Evolutionary conservation across 1,140 invertebrate genomes (phyloP), one percentile per base, ranked within the genome.

Genomic region (Pteromalus puparum): DNA sequence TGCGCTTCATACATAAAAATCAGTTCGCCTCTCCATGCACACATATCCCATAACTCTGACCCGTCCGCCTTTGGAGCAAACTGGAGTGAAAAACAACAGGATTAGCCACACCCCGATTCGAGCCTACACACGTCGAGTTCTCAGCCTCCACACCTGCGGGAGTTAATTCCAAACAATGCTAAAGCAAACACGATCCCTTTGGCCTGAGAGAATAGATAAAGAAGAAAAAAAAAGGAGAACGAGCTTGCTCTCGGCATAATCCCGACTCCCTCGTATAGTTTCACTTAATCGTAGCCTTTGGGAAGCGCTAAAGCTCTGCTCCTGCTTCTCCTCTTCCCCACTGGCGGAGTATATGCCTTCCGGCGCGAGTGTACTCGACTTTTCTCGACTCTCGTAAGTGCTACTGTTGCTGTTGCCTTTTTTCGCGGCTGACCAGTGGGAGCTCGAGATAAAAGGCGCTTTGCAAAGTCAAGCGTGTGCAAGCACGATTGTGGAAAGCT

Each of bases 221-320:
- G 30, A 28, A 28, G 68, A 72, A 30, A 10, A 30, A 48, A 48
- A 53, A 53, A 21, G 5, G 5, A 2, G 13, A 53, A 53, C 2
- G 15, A 53, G 13, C 13, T 5, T 15, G 48, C 48, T 53, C 48
- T 15, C 15, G 70, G 28, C 10, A 81, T 72, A 81, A 81, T 81
- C 46, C 18, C 12, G 72, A 42, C 34, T 24, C 42, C 42, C 53
- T 72, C 79, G 68, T 53, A 53, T 53, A 53, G 48, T 72, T 81
- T 81, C 68, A 81, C 68, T 81, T 74, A 81, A 81, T 74, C 80
- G 28, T 18, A 61, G 24, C 48, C 80, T 74, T 74, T 65, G 21
- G 68, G 10, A 74, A 61, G 48, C 34, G 28, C n/a, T 81, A 28
- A 70, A 80, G 38, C 28, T 18, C 70, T 81, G 53, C 34, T 38